A percentile compares a stretch with the other conserved stretches of the same genome.
These are phyloP conservation scores for Drosophila yakuba DNA, from an alignment of 1,140 invertebrate species.

Conservation along the genomic window DNA sequence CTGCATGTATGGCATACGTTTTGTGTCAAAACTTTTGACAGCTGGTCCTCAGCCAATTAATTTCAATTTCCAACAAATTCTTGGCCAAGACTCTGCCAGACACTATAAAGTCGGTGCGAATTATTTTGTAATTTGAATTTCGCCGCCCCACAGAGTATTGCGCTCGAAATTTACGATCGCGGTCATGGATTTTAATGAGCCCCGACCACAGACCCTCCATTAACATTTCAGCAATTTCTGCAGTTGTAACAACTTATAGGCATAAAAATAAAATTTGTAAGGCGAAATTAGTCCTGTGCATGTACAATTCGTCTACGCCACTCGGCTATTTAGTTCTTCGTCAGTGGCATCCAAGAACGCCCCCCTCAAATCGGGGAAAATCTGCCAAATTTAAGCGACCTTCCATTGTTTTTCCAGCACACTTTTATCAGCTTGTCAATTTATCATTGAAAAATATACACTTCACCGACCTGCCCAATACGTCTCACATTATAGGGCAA, in stretches of 20 bases:
- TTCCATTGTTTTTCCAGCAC: conserved; percentile 25
- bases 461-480: conserved; percentile 31
- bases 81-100: conserved; percentile 2
- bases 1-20: conserved; percentile 1
- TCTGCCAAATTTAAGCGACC: background rate
- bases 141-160: conserved; percentile 20
- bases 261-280: conserved; percentile 21
- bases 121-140: conserved; percentile 42
- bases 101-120: conserved; percentile 41
- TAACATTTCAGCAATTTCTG: conserved; percentile 23
- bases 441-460: conserved; percentile 37
- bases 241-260: conserved; percentile 9
- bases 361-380: background rate
- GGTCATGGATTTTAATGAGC: conserved; percentile 32
- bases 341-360: conserved; percentile 21
- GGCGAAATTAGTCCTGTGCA: conserved; percentile 3
- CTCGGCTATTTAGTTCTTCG: conserved; percentile 33
- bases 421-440: conserved; percentile 72
- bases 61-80: conserved; percentile 31
- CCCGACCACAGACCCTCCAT: conserved; percentile 28
- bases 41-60: conserved; percentile 13
- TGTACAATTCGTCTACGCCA: background rate
- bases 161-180: conserved; percentile 39
- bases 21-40: conserved; percentile 5
- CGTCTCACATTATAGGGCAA: conserved; percentile 71